phyloP scores from a whole-genome alignment of 2,888 invertebrate species.

The Cremastinae sp. region DNA sequence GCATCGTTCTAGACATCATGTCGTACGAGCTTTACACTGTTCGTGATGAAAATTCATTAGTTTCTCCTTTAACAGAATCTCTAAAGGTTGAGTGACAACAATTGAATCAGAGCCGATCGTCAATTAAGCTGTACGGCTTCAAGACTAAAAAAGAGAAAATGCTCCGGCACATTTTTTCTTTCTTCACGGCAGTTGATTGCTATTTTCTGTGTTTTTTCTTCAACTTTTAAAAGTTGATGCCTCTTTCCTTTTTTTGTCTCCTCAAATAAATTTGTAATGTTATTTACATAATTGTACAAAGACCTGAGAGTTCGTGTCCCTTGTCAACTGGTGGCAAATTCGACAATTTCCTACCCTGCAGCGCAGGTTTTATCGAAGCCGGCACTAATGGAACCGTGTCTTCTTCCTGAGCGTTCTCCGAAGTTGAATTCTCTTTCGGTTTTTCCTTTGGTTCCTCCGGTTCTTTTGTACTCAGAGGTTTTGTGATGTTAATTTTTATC shows the following conservation, averaged over 20 bases:
- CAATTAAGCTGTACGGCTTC: conserved; percentile 32
- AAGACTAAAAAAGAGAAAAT: conserved; percentile 9
- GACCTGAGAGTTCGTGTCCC: conserved; percentile 91
- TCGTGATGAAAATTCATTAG: conserved; percentile 15
- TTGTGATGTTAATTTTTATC: conserved; percentile 92
- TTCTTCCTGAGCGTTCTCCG: conserved; percentile 79
- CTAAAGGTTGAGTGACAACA: conserved; percentile 29
- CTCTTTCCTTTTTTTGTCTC: neutral
- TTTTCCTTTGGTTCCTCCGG: conserved; percentile 73
- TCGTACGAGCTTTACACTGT: conserved; percentile 71
- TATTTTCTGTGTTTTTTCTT: conserved; percentile 27
- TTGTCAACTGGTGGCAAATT: conserved; percentile 87
- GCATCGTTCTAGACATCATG: conserved; percentile 58
- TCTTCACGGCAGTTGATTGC: conserved; percentile 55
- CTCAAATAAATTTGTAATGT: neutral
- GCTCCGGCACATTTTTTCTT: conserved; percentile 26
- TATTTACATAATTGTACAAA: conserved; percentile 92
- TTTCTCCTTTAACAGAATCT: conserved; percentile 26
- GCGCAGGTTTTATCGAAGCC: conserved; percentile 84
- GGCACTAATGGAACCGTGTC: conserved; percentile 70
- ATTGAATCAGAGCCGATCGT: conserved; percentile 52
- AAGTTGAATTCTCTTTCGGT: conserved; percentile 66
- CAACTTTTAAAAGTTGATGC: conserved; percentile 2
- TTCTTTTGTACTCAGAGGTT: conserved; percentile 81
- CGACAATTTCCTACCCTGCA: conserved; percentile 85